Evolutionary conservation across 2,797 vertebrate species (phyloP), one percentile per base, ranked within the genome.

Genomic region (Lates japonicus): DNA sequence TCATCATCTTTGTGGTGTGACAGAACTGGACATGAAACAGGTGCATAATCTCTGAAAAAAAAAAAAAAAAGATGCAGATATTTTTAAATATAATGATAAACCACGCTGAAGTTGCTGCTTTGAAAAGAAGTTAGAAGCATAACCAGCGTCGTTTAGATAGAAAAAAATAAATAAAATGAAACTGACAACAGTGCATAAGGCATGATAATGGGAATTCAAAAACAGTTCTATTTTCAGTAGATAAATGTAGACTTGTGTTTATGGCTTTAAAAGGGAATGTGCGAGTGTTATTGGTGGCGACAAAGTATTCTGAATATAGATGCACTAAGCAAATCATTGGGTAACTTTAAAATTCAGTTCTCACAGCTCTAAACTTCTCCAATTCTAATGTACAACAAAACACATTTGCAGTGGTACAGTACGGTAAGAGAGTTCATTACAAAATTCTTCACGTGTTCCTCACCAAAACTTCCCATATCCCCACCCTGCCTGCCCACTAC

Each of bases 171-270:
- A 75, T 59, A 89, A 87, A 93, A 81, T 76, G 44, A 83, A 89
- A 74, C 71, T 84, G 91, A 93, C 90, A 90, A 71, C 29, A 16
- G 76, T 29, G 85, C 78, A 85, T 87, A 87, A 89, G 83, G 82
- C 73, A 86, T 84, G 77, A 78, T 91, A 92, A 93, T 85, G 68
- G 86, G 41, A 78, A 82, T 91, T 88, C 85, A 86, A 89, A 86
- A 86, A 82, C 80, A 29, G 66, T 64, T 88, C 85, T 91, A 87
- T 93, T 92, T 91, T 83, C 69, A 89, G 83, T 61, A 63, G 39
- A 87, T 79, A 80, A 87, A 86, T 79, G 58, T 77, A 77, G 74
- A 87, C 62, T 70, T 33, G 14, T 77, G 74, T 83, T 86, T 61
- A 59, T n/a, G 51, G 65, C 80, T 85, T 81, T 88, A 78, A 80